Percentiles rank a stretch among this genome's conserved stretches.
phyloP scores from a whole-genome alignment of 2,113 vertebrate genomes.

The Atrichornis clamosus region DNA sequence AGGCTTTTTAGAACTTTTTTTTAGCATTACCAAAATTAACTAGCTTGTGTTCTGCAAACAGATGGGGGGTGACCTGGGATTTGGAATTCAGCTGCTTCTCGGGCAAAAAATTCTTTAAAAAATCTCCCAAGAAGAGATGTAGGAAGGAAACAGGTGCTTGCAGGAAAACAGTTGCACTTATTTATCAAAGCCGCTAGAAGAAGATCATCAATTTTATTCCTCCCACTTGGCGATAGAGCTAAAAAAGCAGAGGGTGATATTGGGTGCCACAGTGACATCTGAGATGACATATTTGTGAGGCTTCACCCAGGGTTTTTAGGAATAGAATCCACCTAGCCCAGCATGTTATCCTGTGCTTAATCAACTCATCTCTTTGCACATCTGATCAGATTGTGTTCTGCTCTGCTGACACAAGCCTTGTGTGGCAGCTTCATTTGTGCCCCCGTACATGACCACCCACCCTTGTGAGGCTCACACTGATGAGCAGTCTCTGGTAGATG shows the following conservation, averaged over 20 bases:
- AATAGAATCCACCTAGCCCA: not conserved
- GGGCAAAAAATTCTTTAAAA: slow-evolving; percentile 9
- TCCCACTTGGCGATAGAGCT: not conserved
- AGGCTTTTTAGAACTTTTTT: slow-evolving; percentile 29
- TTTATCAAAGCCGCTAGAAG: slow-evolving; percentile 7
- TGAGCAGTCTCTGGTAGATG: not conserved
- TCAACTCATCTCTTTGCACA: not conserved
- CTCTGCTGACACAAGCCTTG: not conserved
- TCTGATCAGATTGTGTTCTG: not conserved
- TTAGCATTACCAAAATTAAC: slow-evolving; percentile 50
- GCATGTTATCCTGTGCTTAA: not conserved
- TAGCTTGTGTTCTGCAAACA: slow-evolving; percentile 41
- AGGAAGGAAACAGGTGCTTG: slow-evolving; percentile 43
- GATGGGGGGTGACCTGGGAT: slow-evolving; percentile 51
- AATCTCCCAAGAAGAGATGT: slow-evolving; percentile 5
- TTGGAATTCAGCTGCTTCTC: slow-evolving; percentile 44
- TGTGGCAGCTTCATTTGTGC: not conserved
- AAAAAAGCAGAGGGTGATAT: not conserved
- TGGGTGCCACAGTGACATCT: not conserved
- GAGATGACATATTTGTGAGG: not conserved
- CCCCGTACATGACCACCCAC: not conserved
- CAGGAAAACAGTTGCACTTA: slow-evolving; percentile 10
- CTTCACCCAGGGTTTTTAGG: not conserved
- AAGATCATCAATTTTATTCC: slow-evolving; percentile 36
- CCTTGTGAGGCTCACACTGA: not conserved